These are phyloP conservation scores for Ostrea edulis DNA, from an alignment of 1,140 invertebrate species.

Conservation along the genomic window DNA sequence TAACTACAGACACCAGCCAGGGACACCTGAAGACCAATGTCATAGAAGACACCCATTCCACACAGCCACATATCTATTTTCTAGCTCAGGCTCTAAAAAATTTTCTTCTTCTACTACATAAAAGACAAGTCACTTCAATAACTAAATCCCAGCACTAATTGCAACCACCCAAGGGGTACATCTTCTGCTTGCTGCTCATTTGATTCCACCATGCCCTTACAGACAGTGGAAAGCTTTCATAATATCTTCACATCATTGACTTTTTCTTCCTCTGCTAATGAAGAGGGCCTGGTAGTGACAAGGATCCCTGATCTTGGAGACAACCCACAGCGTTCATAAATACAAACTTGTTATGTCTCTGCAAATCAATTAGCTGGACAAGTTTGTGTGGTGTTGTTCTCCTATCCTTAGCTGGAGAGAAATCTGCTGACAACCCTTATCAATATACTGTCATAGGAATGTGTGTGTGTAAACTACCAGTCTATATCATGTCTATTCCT, in stretches of 20 bases:
- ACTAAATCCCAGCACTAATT: too few species aligned
- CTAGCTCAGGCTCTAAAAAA: background rate
- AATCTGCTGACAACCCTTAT: background rate
- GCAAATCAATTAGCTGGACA: background rate
- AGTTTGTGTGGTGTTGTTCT: background rate
- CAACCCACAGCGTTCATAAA: background rate
- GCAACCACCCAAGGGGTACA: background rate
- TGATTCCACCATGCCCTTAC: background rate
- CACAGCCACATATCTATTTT: too few species aligned
- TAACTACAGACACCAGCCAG: too few species aligned
- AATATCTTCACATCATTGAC: background rate
- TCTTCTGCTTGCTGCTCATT: background rate
- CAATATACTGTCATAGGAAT: background rate
- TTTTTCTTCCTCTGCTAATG: conserved; percentile 3
- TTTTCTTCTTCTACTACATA: background rate
- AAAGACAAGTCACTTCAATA: background rate
- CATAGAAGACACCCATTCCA: too few species aligned
- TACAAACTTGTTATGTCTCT: conserved; percentile 10
- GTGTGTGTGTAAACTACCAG: background rate
- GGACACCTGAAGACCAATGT: too few species aligned
- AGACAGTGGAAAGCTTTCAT: background rate
- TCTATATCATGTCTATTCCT: too few species aligned
- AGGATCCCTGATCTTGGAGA: background rate
- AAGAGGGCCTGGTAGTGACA: conserved; percentile 6
- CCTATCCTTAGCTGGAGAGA: background rate